A percentile compares a stretch with the other conserved stretches of the same genome.
Conservation (phyloP, 2,888 invertebrate genomes). For the Pollenia angustigena region DNA sequence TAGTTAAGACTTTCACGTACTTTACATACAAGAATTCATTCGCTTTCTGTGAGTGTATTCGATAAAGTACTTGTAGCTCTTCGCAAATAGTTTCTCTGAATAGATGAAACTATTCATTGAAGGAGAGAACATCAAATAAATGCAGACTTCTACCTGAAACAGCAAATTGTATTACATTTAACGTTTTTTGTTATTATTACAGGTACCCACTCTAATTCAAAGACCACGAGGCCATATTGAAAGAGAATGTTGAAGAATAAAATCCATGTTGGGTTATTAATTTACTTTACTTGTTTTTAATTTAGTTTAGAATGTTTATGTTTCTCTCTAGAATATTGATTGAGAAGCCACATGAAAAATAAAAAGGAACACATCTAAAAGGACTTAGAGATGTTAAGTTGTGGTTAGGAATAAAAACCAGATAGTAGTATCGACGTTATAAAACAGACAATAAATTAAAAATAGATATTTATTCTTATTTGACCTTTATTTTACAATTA, state of each 20-base stretch:
- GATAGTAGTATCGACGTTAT: no score
- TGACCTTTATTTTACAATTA: no score
- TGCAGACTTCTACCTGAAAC: neutral
- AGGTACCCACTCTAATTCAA: neutral
- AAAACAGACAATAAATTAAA: no score
- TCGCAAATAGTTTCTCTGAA: neutral
- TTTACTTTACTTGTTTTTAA: neutral
- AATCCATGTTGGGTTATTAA: neutral
- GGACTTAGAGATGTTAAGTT: no score
- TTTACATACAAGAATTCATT: neutral
- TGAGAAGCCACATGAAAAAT: no score
- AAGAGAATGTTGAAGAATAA: neutral
- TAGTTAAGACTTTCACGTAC: no score
- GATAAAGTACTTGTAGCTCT: neutral
- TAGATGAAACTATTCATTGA: conserved; percentile 3
- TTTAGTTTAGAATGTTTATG: conserved; percentile 25
- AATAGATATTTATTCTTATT: no score
- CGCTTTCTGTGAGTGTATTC: neutral
- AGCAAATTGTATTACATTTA: neutral
- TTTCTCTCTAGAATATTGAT: conserved; percentile 1
- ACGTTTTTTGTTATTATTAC: neutral
- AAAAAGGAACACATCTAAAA: no score
- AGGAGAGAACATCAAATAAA: conserved; percentile 9
- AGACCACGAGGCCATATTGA: neutral
- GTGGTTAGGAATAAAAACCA: no score